These are phyloP conservation scores for Apeltes quadracus DNA, from an alignment of 2,113 vertebrate genomes.

Conservation along the genomic window DNA sequence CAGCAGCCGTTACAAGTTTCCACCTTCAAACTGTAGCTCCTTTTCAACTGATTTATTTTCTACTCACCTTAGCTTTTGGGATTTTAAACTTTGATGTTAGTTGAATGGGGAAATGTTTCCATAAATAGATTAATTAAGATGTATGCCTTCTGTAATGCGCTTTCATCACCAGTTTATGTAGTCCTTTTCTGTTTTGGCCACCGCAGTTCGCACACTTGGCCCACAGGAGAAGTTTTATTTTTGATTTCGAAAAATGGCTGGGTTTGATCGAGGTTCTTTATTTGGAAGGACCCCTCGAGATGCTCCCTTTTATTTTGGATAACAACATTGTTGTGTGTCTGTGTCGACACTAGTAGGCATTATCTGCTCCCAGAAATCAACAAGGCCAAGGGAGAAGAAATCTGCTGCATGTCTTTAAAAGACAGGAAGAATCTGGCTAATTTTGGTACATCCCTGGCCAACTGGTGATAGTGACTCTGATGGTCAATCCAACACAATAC, in stretches of 20 bases:
- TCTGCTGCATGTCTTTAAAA: not conserved
- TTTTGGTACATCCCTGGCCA: not conserved
- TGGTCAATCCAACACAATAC: not conserved
- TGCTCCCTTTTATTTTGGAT: not conserved
- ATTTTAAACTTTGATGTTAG: not conserved
- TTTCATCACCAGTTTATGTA: not conserved
- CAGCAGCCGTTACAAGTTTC: not conserved
- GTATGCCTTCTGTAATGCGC: too few relatives aligned
- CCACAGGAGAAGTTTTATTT: not conserved
- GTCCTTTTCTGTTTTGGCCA: not conserved
- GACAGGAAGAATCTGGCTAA: not conserved
- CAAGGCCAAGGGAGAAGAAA: not conserved
- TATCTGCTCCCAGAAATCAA: not conserved
- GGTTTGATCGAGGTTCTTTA: not conserved
- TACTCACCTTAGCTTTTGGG: not conserved
- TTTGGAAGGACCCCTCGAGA: not conserved
- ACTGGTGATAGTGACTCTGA: not conserved
- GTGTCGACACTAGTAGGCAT: not conserved
- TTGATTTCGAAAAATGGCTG: not conserved
- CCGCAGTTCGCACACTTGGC: not conserved
- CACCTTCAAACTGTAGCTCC: not conserved
- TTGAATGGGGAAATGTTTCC: not conserved
- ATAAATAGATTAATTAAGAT: not conserved
- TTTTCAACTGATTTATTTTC: not conserved
- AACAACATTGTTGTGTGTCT: not conserved